Base-by-base conservation (phyloP, 2,797 vertebrate species). In the Anas bahamensis region DNA sequence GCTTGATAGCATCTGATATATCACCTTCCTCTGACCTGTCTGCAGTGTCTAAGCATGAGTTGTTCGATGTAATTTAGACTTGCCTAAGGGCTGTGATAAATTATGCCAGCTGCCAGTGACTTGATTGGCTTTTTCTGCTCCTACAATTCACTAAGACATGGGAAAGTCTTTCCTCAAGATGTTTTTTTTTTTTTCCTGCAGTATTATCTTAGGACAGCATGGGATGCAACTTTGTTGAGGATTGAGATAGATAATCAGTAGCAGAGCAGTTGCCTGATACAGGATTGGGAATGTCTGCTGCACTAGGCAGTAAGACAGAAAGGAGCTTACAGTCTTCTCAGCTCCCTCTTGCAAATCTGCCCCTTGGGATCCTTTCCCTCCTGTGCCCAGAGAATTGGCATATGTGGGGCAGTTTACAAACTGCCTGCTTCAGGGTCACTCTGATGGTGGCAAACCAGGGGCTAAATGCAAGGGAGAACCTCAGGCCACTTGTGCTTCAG, bases 291-390 rank as follows among this genome's bases (percentile, higher is more conserved):
- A 35, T 1, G 8, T 0, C 0, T n/a, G 64, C 29, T 81, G 82
- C 80, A 63, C 78, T 86, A 76, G 87, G 63, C 17, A 66, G 71
- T 0, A 14, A 94, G 60, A 78, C 41, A 60, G 76, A 95, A 95
- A 93, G 78, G 70, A 90, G 89, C 92, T 83, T 86, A 91, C 35
- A 56, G 42, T 21, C 15, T 59, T 93, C 28, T 93, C 50, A 75
- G 50, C 72, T 87, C 26, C 42, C 37, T 61, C 65, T 81, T 89
- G 70, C 53, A 83, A 72, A 48, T 78, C 60, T 75, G 42, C 63
- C 39, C 70, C 60, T 92, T 1, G 1, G 59, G n/a, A 92, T 75
- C 29, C 9, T 75, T 24, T 59, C 52, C 2, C 2, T 60, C 64
- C 50, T 39, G 17, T 21, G 31, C 11, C 24, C 64, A 53, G 52